A percentile compares a stretch with the other conserved stretches of the same genome.
Conservation (phyloP, 1,140 invertebrate genomes). For the Drosophila malerkotliana region DNA sequence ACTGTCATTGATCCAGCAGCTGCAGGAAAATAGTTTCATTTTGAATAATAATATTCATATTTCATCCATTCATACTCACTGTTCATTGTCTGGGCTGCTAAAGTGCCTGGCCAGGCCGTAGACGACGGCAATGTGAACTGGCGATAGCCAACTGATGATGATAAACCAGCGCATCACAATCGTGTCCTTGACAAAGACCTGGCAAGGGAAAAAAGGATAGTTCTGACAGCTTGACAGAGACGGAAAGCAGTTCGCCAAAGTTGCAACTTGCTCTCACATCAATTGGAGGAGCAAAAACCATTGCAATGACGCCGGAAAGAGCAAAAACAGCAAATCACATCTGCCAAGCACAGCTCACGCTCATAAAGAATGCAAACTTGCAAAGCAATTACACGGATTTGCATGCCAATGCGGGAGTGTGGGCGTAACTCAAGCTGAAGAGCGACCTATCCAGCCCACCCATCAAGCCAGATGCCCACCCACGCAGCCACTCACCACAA, state of each 20-base stretch:
- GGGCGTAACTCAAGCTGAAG: too few species aligned
- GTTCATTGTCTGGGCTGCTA: constrained; percentile 85
- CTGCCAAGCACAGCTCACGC: constrained; percentile 45
- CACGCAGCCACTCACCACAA: constrained; percentile 84
- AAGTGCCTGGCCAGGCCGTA: constrained; percentile 87
- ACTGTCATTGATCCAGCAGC: constrained; percentile 92
- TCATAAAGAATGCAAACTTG: constrained; percentile 55
- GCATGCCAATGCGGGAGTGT: constrained; percentile 27
- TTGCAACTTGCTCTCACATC: constrained; percentile 42
- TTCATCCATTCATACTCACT: constrained; percentile 85
- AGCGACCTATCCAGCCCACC: too few species aligned
- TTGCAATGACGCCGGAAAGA: neutral
- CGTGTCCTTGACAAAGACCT: constrained; percentile 86
- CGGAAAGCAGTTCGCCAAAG: constrained; percentile 13
- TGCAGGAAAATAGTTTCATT: constrained; percentile 73
- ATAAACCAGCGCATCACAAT: constrained; percentile 90
- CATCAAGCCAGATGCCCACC: too few species aligned
- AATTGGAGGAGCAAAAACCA: constrained; percentile 35
- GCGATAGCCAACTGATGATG: constrained; percentile 91
- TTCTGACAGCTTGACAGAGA: constrained; percentile 30
- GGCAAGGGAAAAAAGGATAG: constrained; percentile 2
- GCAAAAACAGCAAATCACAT: constrained; percentile 49
- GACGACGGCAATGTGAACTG: constrained; percentile 86
- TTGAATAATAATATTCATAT: neutral
- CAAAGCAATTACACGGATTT: constrained; percentile 53